These are phyloP conservation scores for Amphilophus citrinellus DNA, from an alignment of 2,113 vertebrate genomes.

Conservation along the genomic window DNA sequence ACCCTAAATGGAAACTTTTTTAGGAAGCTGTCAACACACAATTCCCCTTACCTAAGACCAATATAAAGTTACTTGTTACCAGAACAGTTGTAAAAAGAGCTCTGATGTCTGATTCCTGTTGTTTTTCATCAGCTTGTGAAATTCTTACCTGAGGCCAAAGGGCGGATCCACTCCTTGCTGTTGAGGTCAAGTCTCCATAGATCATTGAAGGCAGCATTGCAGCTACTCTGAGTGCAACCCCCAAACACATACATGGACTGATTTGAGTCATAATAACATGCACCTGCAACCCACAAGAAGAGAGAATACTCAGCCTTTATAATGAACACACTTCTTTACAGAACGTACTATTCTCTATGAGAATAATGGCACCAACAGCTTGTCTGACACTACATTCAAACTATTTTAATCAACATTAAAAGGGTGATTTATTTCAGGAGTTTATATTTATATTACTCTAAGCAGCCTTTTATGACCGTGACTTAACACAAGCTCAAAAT, in stretches of 20 bases:
- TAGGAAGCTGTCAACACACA: background rate
- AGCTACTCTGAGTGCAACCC: slow-evolving; percentile 98
- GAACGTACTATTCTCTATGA: background rate
- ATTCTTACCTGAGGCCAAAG: slow-evolving; percentile 93
- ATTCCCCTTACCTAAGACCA: slow-evolving; percentile 19
- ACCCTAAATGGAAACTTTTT: background rate
- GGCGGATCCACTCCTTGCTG: slow-evolving; percentile 99
- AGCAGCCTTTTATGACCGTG: background rate
- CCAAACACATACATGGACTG: slow-evolving; percentile 99
- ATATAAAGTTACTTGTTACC: background rate
- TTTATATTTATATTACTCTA: background rate
- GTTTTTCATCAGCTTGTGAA: background rate
- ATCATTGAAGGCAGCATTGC: slow-evolving; percentile 98
- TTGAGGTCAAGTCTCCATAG: slow-evolving; percentile 99
- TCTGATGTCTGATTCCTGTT: background rate
- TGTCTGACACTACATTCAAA: slow-evolving; percentile 6
- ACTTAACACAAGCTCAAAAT: background rate
- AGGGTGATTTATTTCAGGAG: background rate
- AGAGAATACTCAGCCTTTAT: background rate
- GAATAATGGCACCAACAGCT: background rate
- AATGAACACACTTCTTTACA: background rate
- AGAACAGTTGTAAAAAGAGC: background rate
- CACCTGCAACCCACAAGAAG: slow-evolving; percentile 80
- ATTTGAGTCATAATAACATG: slow-evolving; percentile 96
- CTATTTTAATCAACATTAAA: background rate